Evolutionary conservation across 2,888 invertebrate species (phyloP).

Genomic region (Melolontha melolontha): DNA sequence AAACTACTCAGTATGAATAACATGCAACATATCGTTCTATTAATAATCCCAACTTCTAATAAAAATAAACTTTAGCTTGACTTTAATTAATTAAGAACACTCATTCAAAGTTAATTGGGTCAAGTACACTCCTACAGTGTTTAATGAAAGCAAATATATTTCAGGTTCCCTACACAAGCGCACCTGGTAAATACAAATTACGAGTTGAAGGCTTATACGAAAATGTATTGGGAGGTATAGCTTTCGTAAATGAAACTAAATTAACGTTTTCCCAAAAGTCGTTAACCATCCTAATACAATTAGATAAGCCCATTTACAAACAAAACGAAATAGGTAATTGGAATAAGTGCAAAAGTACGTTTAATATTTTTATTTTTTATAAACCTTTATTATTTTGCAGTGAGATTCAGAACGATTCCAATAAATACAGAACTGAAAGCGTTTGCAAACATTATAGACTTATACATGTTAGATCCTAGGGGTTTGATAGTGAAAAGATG

Average conservation of each 20-base stretch:
- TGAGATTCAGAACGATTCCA: conserved; percentile 91
- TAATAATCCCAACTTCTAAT: too few relatives aligned
- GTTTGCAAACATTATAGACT: conserved; percentile 90
- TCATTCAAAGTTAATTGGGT: background rate
- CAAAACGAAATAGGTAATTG: conserved; percentile 83
- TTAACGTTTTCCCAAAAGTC: conserved; percentile 89
- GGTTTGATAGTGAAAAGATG: conserved; percentile 90
- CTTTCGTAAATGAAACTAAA: conserved; percentile 89
- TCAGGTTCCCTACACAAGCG: conserved; percentile 86
- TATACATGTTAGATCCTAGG: conserved; percentile 91
- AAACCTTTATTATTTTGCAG: conserved; percentile 64
- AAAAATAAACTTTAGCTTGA: too few relatives aligned
- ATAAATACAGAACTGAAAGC: conserved; percentile 93
- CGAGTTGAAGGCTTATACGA: conserved; percentile 71
- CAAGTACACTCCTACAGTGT: background rate
- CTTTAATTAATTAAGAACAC: conserved; percentile 23
- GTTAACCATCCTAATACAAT: conserved; percentile 95
- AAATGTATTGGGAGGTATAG: conserved; percentile 84
- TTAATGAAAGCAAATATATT: conserved; percentile 38
- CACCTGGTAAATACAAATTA: conserved; percentile 85
- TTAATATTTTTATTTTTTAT: background rate
- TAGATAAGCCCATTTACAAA: conserved; percentile 95
- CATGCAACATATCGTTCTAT: too few relatives aligned
- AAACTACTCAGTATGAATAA: too few relatives aligned
- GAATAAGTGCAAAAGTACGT: background rate